phyloP scores from a whole-genome alignment of 2,888 invertebrate genomes.

The Cataglyphis altisquamis region DNA sequence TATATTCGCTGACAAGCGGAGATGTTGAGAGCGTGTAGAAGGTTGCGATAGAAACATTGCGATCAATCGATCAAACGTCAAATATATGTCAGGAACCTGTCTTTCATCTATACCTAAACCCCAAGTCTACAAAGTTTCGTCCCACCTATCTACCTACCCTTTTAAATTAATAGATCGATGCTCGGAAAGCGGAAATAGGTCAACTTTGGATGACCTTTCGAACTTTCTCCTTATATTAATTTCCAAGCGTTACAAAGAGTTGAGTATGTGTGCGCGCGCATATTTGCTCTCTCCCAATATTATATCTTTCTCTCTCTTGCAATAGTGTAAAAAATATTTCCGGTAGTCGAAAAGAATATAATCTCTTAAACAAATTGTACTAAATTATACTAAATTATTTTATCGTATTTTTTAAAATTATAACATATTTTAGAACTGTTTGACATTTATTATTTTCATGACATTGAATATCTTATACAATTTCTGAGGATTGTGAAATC shows the following conservation, averaged over 20 bases:
- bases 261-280: not conserved
- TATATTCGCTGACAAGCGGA: slow-evolving; percentile 41
- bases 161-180: slow-evolving; percentile 68
- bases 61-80: slow-evolving; percentile 73
- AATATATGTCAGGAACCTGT: slow-evolving; percentile 63
- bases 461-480: not conserved
- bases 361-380: not conserved
- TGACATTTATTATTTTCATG: not conserved
- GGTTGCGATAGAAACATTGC: slow-evolving; percentile 33
- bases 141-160: slow-evolving; percentile 46
- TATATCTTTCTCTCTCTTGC: not conserved
- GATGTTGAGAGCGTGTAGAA: slow-evolving; percentile 13
- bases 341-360: not conserved
- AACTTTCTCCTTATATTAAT: slow-evolving; percentile 4
- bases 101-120: slow-evolving; percentile 35
- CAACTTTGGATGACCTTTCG: slow-evolving; percentile 18
- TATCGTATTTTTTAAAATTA: not conserved
- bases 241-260: not conserved
- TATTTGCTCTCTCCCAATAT: not conserved
- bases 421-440: not conserved
- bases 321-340: not conserved
- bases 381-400: not conserved
- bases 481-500: slow-evolving; percentile 3
- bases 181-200: slow-evolving; percentile 54
- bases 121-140: slow-evolving; percentile 29